Evolutionary conservation across 2,888 invertebrate genomes (phyloP), one percentile per base, ranked within the genome.

Genomic region (Zele albiditarsus): DNA sequence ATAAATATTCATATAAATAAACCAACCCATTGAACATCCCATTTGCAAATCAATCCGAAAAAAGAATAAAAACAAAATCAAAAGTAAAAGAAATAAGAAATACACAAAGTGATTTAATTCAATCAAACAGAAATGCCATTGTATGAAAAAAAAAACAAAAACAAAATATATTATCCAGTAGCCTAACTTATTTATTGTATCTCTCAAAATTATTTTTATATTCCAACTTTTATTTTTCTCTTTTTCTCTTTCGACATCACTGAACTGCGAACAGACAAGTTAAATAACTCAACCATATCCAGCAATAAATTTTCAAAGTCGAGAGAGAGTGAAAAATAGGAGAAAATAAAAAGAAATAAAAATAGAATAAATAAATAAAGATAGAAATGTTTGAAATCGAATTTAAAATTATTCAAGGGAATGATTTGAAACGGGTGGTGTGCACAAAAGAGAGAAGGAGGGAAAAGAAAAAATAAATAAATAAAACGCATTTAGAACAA

Each of bases 361-460:
- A 46, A 46, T 46, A 46, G 16, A n/a, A n/a, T 16, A 46, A 46
- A 16, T 2, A 6, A 46, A 46, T n/a, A 46, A 46, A 33, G 8
- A 46, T n/a, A 46, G 16, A n/a, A 46, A 46, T 46, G 46, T 46
- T 46, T n/a, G 3, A 5, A 23, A 53, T 53, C 53, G 53, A 53
- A 53, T 53, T 53, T 10, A 53, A 53, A 53, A 53, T 53, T 75
- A 58, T 71, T 65, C 65, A 31, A 33, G 46, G 28, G n/a, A 25
- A 70, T 38, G 60, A 75, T 46, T 71, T 65, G 20, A 63, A 74
- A 60, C 33, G 65, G 53, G 70, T 23, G 70, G 25, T 3, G 20
- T 53, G 31, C 49, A 60, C 16, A 23, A 38, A 16, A n/a, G 6
- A 8, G 1, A 66, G 6, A 23, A 2, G n/a, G 3, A 10, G 20